These are phyloP conservation scores for Rafetus swinhoei DNA, from an alignment of 2,113 vertebrate species.

Conservation along the genomic window DNA sequence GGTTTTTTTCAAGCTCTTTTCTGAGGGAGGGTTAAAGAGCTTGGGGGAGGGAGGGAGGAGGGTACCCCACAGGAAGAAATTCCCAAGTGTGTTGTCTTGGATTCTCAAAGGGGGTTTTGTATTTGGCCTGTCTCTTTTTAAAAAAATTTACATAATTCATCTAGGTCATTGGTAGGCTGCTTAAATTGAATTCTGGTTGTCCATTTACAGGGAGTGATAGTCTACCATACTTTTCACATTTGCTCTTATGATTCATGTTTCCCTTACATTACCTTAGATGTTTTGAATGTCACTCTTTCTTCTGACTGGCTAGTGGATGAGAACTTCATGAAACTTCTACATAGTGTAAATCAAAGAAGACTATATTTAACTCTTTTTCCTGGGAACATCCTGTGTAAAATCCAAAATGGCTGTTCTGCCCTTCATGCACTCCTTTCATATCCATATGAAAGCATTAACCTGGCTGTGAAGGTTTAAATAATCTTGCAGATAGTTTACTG, in stretches of 20 bases:
- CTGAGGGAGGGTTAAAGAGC: no score
- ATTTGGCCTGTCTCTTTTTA: no score
- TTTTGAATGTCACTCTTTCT: neutral
- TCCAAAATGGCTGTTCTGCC: neutral
- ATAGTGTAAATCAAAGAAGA: rapidly evolving
- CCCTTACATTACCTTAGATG: neutral
- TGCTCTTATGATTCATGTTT: neutral
- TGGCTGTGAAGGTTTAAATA: neutral
- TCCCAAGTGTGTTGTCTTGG: no score
- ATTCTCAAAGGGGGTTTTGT: no score
- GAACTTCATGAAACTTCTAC: neutral
- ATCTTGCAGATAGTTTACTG: neutral
- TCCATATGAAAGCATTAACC: neutral
- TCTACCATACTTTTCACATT: rapidly evolving
- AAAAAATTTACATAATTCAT: rapidly evolving
- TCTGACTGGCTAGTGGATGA: neutral
- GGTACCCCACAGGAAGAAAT: no score
- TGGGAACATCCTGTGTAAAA: neutral
- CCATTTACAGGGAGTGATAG: neutral
- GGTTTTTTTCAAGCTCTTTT: no score
- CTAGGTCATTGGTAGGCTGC: neutral
- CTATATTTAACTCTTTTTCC: neutral
- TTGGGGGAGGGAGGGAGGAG: no score
- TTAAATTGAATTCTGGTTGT: neutral
- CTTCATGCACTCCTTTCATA: neutral